These are phyloP conservation scores for Hystrix brachyura DNA, from an alignment of 2,113 vertebrate genomes.

Conservation along the genomic window DNA sequence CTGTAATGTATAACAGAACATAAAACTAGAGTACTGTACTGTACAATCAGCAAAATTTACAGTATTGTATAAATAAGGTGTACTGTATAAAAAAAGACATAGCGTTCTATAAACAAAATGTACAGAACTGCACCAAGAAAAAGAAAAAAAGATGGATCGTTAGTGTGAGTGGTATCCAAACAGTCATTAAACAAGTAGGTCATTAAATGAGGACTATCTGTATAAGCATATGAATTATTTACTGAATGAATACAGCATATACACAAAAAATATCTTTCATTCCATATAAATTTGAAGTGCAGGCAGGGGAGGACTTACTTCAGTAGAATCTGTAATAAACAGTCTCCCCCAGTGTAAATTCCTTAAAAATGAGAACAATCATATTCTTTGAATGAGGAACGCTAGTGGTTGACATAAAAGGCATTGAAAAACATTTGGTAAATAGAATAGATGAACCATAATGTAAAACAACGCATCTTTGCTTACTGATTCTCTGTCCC, in stretches of 20 bases:
- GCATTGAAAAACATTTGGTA: background rate
- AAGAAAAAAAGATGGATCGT: background rate
- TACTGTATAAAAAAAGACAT: background rate
- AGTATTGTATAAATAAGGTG: background rate
- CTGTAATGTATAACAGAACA: background rate
- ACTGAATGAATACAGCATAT: background rate
- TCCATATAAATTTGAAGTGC: background rate
- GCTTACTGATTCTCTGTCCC: background rate
- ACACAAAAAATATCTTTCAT: background rate
- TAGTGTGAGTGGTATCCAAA: background rate
- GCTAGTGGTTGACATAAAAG: background rate
- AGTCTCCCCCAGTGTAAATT: background rate
- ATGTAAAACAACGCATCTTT: background rate
- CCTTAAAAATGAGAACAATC: slow-evolving; percentile 56
- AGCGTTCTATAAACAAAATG: no score
- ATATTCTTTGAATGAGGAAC: slow-evolving; percentile 25
- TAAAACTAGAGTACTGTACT: background rate
- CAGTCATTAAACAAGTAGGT: background rate
- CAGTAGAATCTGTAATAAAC: background rate
- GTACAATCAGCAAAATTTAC: background rate
- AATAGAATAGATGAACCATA: background rate
- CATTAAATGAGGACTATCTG: background rate
- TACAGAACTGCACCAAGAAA: background rate
- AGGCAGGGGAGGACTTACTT: background rate
- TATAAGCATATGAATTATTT: background rate